Evolutionary conservation across 2,113 vertebrate genomes (phyloP).

Genomic region (Toxostoma redivivum): DNA sequence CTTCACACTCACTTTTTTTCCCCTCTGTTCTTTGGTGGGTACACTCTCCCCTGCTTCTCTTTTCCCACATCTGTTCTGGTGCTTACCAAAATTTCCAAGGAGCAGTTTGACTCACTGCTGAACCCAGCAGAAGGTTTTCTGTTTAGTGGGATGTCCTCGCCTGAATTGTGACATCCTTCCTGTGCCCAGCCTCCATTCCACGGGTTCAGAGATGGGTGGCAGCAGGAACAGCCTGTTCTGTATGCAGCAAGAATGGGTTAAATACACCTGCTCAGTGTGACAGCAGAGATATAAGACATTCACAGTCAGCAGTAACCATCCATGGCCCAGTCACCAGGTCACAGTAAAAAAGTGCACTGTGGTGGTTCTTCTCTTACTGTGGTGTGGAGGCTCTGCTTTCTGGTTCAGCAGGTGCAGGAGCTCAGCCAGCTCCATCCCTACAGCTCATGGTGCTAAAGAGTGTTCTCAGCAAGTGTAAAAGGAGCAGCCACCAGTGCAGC

Average conservation of each 20-base stretch:
- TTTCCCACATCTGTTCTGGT: neutral
- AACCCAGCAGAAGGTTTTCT: neutral
- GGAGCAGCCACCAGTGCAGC: neutral
- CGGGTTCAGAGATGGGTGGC: neutral
- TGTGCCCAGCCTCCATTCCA: neutral
- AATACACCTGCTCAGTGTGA: neutral
- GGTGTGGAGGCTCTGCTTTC: neutral
- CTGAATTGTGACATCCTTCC: rapidly evolving
- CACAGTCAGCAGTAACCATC: no score
- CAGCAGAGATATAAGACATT: rapidly evolving
- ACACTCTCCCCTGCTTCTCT: neutral
- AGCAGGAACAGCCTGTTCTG: neutral
- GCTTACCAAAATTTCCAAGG: neutral
- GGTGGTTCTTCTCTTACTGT: neutral
- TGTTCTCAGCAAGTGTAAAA: rapidly evolving
- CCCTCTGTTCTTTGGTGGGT: rapidly evolving
- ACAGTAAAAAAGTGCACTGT: rapidly evolving
- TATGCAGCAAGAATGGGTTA: neutral
- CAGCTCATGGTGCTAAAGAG: rapidly evolving
- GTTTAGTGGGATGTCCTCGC: neutral
- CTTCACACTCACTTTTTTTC: neutral
- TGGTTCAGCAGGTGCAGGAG: neutral
- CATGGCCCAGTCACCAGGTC: rapidly evolving
- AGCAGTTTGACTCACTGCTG: neutral
- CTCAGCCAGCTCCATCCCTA: neutral